Conservation (phyloP, 2,888 invertebrate species). For the Pocota personata region DNA sequence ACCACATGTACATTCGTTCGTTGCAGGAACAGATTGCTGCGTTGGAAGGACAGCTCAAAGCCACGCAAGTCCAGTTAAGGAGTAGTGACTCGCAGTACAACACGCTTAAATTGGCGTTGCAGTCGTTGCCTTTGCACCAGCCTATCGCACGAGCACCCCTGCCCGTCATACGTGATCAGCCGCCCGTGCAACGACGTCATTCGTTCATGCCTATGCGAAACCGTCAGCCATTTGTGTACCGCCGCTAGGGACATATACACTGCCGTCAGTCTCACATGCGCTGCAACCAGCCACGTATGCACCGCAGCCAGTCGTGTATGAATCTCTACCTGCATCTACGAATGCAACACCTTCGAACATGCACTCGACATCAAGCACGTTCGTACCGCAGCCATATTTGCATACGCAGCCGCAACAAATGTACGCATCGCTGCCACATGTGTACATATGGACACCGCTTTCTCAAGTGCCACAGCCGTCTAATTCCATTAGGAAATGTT, state of each 20-base stretch:
- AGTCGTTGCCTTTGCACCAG: background rate
- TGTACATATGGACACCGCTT: background rate
- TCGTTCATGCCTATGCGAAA: too few species aligned
- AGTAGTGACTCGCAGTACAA: conserved; percentile 12
- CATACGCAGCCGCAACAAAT: background rate
- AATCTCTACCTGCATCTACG: background rate
- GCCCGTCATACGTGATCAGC: too few species aligned
- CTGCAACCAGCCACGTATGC: too few species aligned
- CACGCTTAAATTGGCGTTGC: conserved; percentile 6
- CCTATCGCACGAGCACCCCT: too few species aligned
- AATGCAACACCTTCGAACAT: background rate
- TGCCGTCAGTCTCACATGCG: background rate
- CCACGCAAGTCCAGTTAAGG: conserved; percentile 17
- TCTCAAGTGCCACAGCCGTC: background rate
- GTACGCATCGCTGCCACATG: conserved; percentile 10
- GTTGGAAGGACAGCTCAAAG: conserved; percentile 32
- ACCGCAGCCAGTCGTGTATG: background rate
- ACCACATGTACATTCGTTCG: too few species aligned
- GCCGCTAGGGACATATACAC: background rate
- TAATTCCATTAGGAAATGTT: background rate
- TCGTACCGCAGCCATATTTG: conserved; percentile 4
- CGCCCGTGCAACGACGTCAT: too few species aligned
- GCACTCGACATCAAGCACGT: background rate
- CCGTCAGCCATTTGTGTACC: background rate
- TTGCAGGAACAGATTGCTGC: too few species aligned